These are phyloP conservation scores for Chamaea fasciata DNA, from an alignment of 2,113 vertebrate genomes.

Conservation along the genomic window DNA sequence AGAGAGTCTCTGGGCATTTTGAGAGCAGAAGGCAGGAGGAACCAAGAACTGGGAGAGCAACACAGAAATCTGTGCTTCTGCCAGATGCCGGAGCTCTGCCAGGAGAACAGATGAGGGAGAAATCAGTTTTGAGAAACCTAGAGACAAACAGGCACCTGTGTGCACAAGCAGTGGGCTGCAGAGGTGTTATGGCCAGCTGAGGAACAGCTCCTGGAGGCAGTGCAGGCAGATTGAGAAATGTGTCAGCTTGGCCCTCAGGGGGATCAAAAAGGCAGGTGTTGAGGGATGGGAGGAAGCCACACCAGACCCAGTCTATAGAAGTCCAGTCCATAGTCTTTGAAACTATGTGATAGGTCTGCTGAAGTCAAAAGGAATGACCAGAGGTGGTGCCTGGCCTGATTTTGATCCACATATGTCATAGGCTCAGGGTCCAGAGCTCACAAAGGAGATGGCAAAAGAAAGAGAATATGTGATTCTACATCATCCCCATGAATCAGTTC, in stretches of 20 bases:
- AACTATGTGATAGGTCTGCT: neutral
- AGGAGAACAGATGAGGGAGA: neutral
- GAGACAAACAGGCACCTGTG: neutral
- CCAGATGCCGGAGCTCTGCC: neutral
- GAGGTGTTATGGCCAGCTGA: rapidly evolving
- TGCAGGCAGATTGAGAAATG: neutral
- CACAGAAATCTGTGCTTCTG: neutral
- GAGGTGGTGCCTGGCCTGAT: neutral
- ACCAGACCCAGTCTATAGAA: neutral
- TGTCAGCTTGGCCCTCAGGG: neutral
- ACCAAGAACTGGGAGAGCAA: neutral
- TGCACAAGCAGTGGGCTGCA: neutral
- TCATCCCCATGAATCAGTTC: neutral
- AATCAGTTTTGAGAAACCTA: neutral
- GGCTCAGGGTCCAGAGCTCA: neutral
- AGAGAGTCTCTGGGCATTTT: neutral
- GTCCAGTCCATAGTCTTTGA: neutral
- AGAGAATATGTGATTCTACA: neutral
- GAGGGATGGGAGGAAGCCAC: neutral
- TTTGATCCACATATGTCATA: neutral
- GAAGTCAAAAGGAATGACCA: neutral
- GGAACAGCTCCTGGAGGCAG: neutral
- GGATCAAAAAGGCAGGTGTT: neutral
- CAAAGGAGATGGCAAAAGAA: neutral
- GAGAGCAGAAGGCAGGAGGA: neutral